phyloP scores from a whole-genome alignment of 2,797 vertebrate species.

The Rhinella marina region DNA sequence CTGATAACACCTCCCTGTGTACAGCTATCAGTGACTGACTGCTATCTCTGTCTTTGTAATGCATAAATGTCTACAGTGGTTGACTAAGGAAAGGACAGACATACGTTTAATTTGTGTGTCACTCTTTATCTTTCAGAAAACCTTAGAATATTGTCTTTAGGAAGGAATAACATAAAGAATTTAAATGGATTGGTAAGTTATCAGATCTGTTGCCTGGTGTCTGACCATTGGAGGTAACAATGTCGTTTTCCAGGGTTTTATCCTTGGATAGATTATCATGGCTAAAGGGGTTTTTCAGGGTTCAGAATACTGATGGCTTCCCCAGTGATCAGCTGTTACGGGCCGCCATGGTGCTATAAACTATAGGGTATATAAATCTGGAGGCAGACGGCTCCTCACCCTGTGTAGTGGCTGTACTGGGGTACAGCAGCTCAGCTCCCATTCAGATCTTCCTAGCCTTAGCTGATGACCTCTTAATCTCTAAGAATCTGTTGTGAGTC shows the following conservation, averaged over 20 bases:
- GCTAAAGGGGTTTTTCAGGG: not conserved
- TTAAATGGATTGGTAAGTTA: constrained; percentile 87
- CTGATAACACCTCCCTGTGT: no score
- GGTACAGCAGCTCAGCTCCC: no score
- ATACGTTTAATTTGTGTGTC: not conserved
- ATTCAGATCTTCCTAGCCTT: not conserved
- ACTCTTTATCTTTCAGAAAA: constrained; percentile 79
- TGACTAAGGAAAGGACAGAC: not conserved
- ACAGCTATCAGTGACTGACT: no score
- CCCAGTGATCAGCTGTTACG: no score
- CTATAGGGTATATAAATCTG: no score
- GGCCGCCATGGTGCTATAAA: no score
- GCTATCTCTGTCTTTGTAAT: not conserved
- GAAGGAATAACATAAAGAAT: constrained; percentile 96
- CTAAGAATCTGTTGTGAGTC: not conserved
- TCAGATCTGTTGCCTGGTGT: not conserved
- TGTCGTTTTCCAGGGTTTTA: not conserved
- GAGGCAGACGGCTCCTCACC: no score
- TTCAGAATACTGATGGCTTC: no score
- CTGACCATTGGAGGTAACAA: no score
- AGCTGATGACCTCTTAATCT: not conserved
- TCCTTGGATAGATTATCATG: not conserved
- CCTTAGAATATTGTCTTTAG: constrained; percentile 91
- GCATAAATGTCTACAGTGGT: not conserved
- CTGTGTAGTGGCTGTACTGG: no score